Evolutionary conservation across 2,113 vertebrate genomes (phyloP).

Genomic region (Oncorhynchus keta): DNA sequence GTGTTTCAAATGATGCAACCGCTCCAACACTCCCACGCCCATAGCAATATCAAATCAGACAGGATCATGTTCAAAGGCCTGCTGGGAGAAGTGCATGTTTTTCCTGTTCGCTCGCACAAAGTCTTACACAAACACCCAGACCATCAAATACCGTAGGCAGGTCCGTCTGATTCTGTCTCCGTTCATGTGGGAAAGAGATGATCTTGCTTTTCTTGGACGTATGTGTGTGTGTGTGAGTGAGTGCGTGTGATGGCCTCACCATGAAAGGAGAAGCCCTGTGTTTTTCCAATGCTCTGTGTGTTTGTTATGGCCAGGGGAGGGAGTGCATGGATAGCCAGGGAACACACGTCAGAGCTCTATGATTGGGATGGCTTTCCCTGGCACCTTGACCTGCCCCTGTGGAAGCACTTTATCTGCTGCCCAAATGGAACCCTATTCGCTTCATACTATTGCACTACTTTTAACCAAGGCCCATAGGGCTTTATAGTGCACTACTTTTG

Average conservation of each 20-base stretch:
- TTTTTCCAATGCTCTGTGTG: slow-evolving; percentile 7
- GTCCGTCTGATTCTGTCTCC: slow-evolving; percentile 26
- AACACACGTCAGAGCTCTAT: slow-evolving; percentile 35
- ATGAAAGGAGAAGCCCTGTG: slow-evolving; percentile 26
- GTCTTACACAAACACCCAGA: slow-evolving; percentile 62
- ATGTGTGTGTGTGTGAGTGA: too few species aligned
- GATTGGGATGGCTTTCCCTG: slow-evolving; percentile 46
- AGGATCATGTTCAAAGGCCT: slow-evolving; percentile 67
- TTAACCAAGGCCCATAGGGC: too few species aligned
- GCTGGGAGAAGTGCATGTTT: slow-evolving; percentile 49
- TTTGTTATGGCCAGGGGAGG: slow-evolving; percentile 38
- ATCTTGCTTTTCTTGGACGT: slow-evolving; percentile 41
- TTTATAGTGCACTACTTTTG: too few species aligned
- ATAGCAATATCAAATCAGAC: slow-evolving; percentile 48
- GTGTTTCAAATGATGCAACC: slow-evolving; percentile 61
- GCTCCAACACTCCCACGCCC: slow-evolving; percentile 24
- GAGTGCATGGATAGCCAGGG: slow-evolving; percentile 12
- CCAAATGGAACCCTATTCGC: too few species aligned
- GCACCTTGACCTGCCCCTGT: too few species aligned
- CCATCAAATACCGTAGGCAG: not conserved
- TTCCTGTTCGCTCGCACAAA: slow-evolving; percentile 29
- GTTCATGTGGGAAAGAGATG: slow-evolving; percentile 56
- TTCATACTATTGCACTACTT: too few species aligned
- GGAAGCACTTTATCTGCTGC: too few species aligned
- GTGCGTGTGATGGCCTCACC: slow-evolving; percentile 11